phyloP scores from a whole-genome alignment of 1,140 invertebrate species.

The Kradibia gibbosae region DNA sequence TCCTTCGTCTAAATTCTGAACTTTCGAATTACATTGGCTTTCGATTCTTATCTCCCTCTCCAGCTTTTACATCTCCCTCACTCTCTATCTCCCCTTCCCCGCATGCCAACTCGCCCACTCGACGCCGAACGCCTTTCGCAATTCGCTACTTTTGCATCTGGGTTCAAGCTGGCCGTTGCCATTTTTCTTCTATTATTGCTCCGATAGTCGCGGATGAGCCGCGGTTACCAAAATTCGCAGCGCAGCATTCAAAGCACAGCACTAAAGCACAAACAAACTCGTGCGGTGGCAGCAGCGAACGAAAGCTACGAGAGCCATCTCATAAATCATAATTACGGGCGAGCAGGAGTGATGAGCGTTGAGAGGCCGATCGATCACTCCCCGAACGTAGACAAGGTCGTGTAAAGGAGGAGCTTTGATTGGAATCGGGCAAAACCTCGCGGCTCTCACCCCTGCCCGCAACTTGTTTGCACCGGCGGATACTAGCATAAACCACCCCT shows the following conservation, averaged over 20 bases:
- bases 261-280: no score
- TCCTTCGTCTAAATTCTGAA: constrained; percentile 36
- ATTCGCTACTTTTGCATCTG: constrained; percentile 21
- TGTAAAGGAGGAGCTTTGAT: no score
- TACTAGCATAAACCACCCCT: no score
- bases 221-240: background rate
- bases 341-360: background rate
- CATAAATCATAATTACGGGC: no score
- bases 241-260: background rate
- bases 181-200: background rate
- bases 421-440: no score
- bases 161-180: background rate
- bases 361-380: no score
- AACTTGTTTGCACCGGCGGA: no score
- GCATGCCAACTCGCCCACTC: background rate
- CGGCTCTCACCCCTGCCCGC: no score
- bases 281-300: no score
- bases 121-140: background rate
- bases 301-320: no score
- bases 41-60: constrained; percentile 41
- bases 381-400: no score
- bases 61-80: constrained; percentile 10
- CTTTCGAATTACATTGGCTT: constrained; percentile 42
- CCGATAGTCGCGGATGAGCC: background rate
- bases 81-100: constrained; percentile 24